Percentiles rank a stretch among this genome's conserved stretches.
Evolutionary conservation across 2,888 invertebrate species (phyloP).

Genomic region (Hirtodrosophila duncani): DNA sequence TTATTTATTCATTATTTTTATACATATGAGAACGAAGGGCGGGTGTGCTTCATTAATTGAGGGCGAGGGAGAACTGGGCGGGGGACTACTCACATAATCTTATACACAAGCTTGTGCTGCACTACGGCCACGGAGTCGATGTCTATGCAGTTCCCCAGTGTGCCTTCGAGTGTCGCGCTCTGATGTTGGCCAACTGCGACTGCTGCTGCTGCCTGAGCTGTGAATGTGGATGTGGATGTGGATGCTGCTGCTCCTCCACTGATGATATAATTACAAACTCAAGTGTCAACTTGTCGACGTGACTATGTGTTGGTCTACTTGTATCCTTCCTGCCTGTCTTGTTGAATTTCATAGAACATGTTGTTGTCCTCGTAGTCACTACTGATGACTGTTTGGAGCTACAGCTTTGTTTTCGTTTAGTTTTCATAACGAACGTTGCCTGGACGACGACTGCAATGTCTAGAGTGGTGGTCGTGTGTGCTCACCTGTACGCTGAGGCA

Average conservation of each 20-base stretch:
- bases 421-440: slow-evolving; percentile 71
- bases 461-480: slow-evolving; percentile 14
- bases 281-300: slow-evolving; percentile 47
- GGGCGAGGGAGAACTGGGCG: not conserved
- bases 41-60: too few species aligned
- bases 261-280: slow-evolving; percentile 20
- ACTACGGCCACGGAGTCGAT: slow-evolving; percentile 81
- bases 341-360: slow-evolving; percentile 55
- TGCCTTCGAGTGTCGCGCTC: slow-evolving; percentile 50
- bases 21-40: slow-evolving; percentile 1
- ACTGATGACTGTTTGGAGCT: slow-evolving; percentile 30
- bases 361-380: slow-evolving; percentile 22
- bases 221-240: slow-evolving; percentile 1
- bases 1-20: slow-evolving; percentile 50
- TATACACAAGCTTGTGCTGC: slow-evolving; percentile 78
- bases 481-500: slow-evolving; percentile 18
- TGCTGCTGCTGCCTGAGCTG: slow-evolving; percentile 11
- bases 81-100: slow-evolving; percentile 75
- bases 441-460: slow-evolving; percentile 46
- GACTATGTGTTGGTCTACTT: slow-evolving; percentile 32
- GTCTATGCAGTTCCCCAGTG: slow-evolving; percentile 84
- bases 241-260: slow-evolving; percentile 4
- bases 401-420: slow-evolving; percentile 68
- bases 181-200: slow-evolving; percentile 30
- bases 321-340: slow-evolving; percentile 34